Conservation (phyloP, 2,888 invertebrate species). For the Drosophila yooni region DNA sequence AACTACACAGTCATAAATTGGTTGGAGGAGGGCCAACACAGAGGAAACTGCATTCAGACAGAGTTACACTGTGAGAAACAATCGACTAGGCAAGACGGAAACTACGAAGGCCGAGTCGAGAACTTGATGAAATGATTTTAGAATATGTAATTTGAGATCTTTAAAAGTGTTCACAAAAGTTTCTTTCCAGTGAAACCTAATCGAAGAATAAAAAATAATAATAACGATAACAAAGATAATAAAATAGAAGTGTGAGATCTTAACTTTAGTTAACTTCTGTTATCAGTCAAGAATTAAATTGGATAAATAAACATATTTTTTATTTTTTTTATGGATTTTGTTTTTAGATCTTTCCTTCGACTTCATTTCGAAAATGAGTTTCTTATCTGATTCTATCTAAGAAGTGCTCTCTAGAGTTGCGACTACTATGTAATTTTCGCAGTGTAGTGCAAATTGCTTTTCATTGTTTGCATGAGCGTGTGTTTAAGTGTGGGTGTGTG, state of each 20-base stretch:
- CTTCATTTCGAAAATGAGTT: neutral
- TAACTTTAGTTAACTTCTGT: neutral
- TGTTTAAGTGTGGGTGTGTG: constrained; percentile 8
- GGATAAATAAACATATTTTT: neutral
- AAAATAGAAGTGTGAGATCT: neutral
- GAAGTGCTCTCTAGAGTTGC: neutral
- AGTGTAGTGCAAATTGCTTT: constrained; percentile 58
- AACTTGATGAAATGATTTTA: neutral
- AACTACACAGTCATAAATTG: constrained; percentile 31
- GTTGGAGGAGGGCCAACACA: neutral
- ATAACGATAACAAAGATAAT: neutral
- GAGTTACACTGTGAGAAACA: constrained; percentile 10
- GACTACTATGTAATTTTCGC: neutral
- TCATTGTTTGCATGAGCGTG: constrained; percentile 44
- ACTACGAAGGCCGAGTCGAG: neutral
- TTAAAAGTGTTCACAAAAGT: neutral
- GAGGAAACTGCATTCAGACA: constrained; percentile 23
- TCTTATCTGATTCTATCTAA: neutral
- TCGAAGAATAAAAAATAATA: neutral
- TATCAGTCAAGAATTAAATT: neutral
- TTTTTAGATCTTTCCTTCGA: neutral
- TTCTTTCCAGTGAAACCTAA: neutral
- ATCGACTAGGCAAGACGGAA: neutral
- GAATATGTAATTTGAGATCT: neutral
- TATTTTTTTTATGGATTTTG: neutral